Percentiles rank a stretch among this genome's conserved stretches.
These are phyloP conservation scores for Drosophila pandora DNA, from an alignment of 1,140 invertebrate genomes.

Conservation along the genomic window DNA sequence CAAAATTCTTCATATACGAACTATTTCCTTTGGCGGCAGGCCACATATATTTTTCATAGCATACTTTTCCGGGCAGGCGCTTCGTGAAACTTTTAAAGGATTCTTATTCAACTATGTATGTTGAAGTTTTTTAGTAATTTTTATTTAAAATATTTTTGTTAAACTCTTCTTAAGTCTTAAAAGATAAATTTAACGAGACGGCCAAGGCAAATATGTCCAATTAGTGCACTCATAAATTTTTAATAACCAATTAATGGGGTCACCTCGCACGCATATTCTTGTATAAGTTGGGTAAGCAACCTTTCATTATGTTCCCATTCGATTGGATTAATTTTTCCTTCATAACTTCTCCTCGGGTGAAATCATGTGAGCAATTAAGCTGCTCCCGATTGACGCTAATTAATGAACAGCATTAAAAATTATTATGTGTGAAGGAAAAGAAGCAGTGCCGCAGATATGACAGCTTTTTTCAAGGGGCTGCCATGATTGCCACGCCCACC, in stretches of 20 bases:
- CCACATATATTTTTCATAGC: constrained; percentile 32
- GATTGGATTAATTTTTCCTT: constrained; percentile 11
- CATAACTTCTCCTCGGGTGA: constrained; percentile 20
- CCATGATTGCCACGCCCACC: constrained; percentile 15
- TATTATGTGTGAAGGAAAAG: constrained; percentile 58
- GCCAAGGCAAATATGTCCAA: not conserved
- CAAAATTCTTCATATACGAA: constrained; percentile 20
- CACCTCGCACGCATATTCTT: constrained; percentile 12
- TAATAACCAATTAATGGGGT: constrained; percentile 25
- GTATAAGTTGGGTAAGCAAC: constrained; percentile 1
- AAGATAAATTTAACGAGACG: no score
- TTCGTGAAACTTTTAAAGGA: not conserved
- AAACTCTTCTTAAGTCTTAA: no score
- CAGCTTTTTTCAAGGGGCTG: constrained; percentile 23
- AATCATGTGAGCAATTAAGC: constrained; percentile 66
- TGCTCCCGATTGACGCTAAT: constrained; percentile 60
- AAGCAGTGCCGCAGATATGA: constrained; percentile 58
- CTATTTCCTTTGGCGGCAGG: constrained; percentile 27
- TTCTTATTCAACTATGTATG: not conserved
- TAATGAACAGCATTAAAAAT: constrained; percentile 78
- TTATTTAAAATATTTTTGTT: not conserved
- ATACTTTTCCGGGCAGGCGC: constrained; percentile 13
- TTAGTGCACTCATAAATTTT: constrained; percentile 6
- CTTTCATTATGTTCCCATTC: constrained; percentile 26
- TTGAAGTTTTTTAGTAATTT: not conserved